Evolutionary conservation across 2,888 invertebrate genomes (phyloP).

Genomic region (Papilio demoleus): DNA sequence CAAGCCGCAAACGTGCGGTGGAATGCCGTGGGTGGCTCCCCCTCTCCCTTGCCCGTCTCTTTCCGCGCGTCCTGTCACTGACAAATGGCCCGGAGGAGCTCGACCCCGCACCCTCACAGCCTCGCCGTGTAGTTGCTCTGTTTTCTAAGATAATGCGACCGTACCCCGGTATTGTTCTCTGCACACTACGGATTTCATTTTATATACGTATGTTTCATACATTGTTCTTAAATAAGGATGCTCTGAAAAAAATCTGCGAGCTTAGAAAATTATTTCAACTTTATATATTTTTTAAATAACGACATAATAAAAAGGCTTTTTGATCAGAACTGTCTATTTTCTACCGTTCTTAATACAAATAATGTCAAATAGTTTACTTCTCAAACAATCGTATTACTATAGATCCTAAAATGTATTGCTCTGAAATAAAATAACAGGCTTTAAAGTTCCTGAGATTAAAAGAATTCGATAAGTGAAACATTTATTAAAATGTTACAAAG

Average conservation of each 20-base stretch:
- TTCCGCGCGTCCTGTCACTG: slow-evolving; percentile 78
- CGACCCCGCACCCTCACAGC: slow-evolving; percentile 77
- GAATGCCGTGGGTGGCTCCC: slow-evolving; percentile 58
- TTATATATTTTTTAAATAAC: neutral
- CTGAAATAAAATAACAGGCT: no score
- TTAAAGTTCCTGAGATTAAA: no score
- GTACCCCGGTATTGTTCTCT: slow-evolving; percentile 32
- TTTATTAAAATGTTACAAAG: neutral
- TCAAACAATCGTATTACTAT: no score
- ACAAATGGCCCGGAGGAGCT: slow-evolving; percentile 81
- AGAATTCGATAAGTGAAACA: neutral
- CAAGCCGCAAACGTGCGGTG: slow-evolving; percentile 65
- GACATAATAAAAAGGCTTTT: neutral
- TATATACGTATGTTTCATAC: slow-evolving; percentile 26
- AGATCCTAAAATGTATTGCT: no score
- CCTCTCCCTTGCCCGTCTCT: slow-evolving; percentile 44
- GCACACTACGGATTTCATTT: slow-evolving; percentile 22
- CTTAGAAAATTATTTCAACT: neutral
- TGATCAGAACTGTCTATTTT: neutral
- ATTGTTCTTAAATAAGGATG: slow-evolving; percentile 17
- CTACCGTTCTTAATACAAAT: neutral
- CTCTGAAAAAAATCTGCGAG: neutral
- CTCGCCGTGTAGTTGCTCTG: slow-evolving; percentile 48
- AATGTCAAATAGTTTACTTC: no score
- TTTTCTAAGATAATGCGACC: slow-evolving; percentile 41